Conservation (phyloP, 2,797 vertebrate genomes). For the Vespertilio murinus region DNA sequence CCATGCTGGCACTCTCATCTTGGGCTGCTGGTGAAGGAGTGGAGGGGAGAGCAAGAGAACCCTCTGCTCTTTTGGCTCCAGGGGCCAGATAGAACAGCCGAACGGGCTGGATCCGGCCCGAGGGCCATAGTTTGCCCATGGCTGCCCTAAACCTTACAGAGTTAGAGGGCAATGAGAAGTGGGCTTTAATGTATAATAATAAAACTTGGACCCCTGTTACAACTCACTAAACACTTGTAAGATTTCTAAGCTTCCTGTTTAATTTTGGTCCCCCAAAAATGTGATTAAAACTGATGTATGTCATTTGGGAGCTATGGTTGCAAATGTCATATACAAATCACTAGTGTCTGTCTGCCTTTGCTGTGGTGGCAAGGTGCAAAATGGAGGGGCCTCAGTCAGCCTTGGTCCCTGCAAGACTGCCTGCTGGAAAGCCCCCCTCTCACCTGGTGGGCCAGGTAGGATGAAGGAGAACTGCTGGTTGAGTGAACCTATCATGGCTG, state of each 20-base stretch:
- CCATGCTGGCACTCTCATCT: too few relatives aligned
- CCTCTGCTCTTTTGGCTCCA: too few relatives aligned
- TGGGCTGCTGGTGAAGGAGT: too few relatives aligned
- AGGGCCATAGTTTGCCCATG: too few relatives aligned
- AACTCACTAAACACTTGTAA: not conserved
- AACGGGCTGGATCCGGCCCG: too few relatives aligned
- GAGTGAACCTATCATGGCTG: not conserved
- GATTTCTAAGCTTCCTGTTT: not conserved
- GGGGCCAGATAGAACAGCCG: too few relatives aligned
- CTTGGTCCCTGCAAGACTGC: not conserved
- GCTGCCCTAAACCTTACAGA: too few relatives aligned
- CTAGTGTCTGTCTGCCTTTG: not conserved
- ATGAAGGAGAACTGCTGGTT: not conserved
- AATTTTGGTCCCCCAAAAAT: not conserved
- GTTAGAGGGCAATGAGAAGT: not conserved
- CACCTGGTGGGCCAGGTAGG: too few relatives aligned
- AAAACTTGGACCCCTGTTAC: not conserved
- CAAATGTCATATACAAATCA: not conserved
- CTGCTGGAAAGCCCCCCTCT: not conserved
- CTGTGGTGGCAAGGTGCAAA: not conserved
- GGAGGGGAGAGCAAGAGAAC: too few relatives aligned
- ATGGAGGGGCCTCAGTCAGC: accelerated
- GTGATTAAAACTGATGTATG: not conserved
- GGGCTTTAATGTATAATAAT: not conserved
- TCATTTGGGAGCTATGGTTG: not conserved